Evolutionary conservation across 1,140 invertebrate species (phyloP), one percentile per base, ranked within the genome.

Genomic region (Dryas iulia): DNA sequence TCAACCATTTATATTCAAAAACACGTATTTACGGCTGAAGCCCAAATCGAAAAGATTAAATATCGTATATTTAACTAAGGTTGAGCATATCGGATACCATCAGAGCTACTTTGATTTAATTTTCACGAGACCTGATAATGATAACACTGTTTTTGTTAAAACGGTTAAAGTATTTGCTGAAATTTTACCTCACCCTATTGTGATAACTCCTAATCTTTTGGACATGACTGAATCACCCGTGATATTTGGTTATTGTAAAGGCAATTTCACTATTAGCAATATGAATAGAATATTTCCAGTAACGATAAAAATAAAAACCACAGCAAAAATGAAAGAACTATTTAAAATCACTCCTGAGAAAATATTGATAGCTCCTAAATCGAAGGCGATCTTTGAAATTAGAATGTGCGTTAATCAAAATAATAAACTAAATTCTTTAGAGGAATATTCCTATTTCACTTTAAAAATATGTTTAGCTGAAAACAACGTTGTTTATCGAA

Each of bases 21-120:
- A 72, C 5, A 83, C 78, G 1, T 84, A 75, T 73, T 54, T 84
- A 26, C 61, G 57, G 63, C 52, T 90, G 28, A n/a, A 18, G 18
- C 71, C 80, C 2, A 61, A 73, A 58, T 75, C 73, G n/a, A 79
- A 76, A 63, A 59, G 30, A 28, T 71, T 69, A 30, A 74, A 83
- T 54, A 24, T 67, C 18, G 75, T 87, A 18, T 72, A 79, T 61
- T 85, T 89, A 39, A 79, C 71, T 12, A 87, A 87, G 78, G 57
- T 71, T 7, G 79, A 84, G 67, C 67, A 77, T 25, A 74, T 82
- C 31, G 89, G 89, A 7, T 76, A 62, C 35, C 84, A 91, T 73
- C 82, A 91, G 18, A 67, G 70, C 60, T 83, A 77, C 54, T 91
- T 84, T 59, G 73, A 87, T 59, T 68, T 89, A 21, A 66, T 82